A percentile compares a stretch with the other conserved stretches of the same genome.
Conservation (phyloP, 2,888 invertebrate genomes). For the Mayetiola destructor region DNA sequence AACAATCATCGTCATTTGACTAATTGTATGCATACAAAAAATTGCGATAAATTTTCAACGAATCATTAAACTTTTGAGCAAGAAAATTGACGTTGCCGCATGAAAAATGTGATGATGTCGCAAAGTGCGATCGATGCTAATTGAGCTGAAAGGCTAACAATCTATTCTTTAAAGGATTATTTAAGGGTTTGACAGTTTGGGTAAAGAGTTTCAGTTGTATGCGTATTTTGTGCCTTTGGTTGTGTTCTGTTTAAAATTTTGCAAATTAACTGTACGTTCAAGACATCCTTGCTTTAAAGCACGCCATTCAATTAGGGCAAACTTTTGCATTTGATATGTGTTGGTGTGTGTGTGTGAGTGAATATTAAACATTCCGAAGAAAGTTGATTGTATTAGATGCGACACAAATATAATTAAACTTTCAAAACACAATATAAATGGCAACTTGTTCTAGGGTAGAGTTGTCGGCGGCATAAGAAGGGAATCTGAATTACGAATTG, state of each 20-base stretch:
- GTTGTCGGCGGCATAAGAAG: neutral
- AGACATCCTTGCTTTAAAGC: neutral
- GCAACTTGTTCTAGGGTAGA: too few relatives aligned
- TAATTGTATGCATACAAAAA: too few relatives aligned
- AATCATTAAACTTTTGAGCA: too few relatives aligned
- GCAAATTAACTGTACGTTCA: neutral
- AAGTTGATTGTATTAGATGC: neutral
- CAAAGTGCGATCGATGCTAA: neutral
- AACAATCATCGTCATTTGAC: too few relatives aligned
- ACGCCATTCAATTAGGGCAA: neutral
- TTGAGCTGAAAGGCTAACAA: neutral
- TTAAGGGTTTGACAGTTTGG: neutral
- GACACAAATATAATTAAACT: conserved; percentile 10
- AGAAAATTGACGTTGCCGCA: too few relatives aligned
- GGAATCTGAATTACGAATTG: too few relatives aligned
- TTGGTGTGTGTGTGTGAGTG: too few relatives aligned
- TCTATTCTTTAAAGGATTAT: neutral
- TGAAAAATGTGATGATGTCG: too few relatives aligned
- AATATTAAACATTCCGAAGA: neutral
- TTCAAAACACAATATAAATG: neutral
- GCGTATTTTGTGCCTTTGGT: neutral
- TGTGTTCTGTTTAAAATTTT: too few relatives aligned
- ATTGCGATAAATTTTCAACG: too few relatives aligned
- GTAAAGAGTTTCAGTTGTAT: neutral
- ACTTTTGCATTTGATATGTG: too few relatives aligned